A percentile compares a stretch with the other conserved stretches of the same genome.
phyloP scores from a whole-genome alignment of 2,888 invertebrate genomes.

The Cylindroiulus punctatus region DNA sequence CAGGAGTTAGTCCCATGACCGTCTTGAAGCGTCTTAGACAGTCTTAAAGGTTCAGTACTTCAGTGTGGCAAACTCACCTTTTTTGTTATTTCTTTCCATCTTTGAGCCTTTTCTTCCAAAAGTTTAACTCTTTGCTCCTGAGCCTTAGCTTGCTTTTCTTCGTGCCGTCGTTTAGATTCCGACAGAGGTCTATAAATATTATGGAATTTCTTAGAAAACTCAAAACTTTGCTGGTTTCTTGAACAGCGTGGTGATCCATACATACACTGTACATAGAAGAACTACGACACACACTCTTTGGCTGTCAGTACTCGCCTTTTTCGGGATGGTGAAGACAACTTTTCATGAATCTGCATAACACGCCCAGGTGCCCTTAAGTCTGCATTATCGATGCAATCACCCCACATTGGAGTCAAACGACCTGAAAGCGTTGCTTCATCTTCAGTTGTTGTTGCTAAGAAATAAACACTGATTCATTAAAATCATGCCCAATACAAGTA shows the following conservation, averaged over 20 bases:
- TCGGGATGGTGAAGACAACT: constrained; percentile 90
- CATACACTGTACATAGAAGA: too few species aligned
- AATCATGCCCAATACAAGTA: background rate
- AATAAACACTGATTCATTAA: background rate
- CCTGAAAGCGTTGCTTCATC: constrained; percentile 48
- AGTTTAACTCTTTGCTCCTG: constrained; percentile 85
- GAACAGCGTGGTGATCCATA: too few species aligned
- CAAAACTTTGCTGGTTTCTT: background rate
- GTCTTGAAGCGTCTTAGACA: too few species aligned
- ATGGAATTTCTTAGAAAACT: background rate
- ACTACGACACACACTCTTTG: too few species aligned
- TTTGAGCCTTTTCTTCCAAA: constrained; percentile 83
- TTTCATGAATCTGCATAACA: constrained; percentile 91
- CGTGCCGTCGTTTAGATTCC: constrained; percentile 78
- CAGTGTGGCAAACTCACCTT: constrained; percentile 72
- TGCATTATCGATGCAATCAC: constrained; percentile 80
- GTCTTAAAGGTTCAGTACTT: too few species aligned
- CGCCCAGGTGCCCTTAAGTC: constrained; percentile 87
- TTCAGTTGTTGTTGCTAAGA: constrained; percentile 47
- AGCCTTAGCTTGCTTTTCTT: constrained; percentile 91
- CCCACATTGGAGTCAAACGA: constrained; percentile 73
- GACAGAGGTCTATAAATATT: constrained; percentile 64
- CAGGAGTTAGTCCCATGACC: constrained; percentile 17
- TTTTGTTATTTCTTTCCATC: constrained; percentile 84
- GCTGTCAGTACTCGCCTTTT: constrained; percentile 68